These are phyloP conservation scores for Dendrocopos noguchii DNA, from an alignment of 2,113 vertebrate genomes.

Conservation along the genomic window DNA sequence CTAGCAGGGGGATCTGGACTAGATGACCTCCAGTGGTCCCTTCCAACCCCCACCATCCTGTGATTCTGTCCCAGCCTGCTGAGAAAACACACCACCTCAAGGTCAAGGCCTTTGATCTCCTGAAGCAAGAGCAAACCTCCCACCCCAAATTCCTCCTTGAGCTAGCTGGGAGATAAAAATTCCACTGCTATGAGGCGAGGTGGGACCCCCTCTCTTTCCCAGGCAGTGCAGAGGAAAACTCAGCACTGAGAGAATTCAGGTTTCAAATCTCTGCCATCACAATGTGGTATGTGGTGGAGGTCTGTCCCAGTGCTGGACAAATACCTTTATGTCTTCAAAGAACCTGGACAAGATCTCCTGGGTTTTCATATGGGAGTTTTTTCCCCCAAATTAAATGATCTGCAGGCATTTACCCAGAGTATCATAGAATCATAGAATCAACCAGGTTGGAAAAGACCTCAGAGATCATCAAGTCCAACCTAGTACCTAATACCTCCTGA, in stretches of 20 bases:
- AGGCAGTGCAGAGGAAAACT: not conserved
- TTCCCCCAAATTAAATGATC: conserved; percentile 42
- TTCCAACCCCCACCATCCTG: too few relatives aligned
- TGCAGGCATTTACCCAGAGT: conserved; percentile 23
- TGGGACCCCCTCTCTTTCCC: not conserved
- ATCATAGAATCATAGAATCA: too few relatives aligned
- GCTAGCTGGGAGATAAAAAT: not conserved
- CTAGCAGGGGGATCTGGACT: too few relatives aligned
- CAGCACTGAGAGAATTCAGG: not conserved
- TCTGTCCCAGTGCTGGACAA: not conserved
- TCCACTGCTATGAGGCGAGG: not conserved
- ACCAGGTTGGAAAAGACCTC: too few relatives aligned
- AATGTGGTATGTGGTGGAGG: rapidly evolving
- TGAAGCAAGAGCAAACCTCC: not conserved
- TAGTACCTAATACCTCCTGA: too few relatives aligned
- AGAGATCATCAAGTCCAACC: too few relatives aligned
- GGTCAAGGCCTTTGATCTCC: not conserved
- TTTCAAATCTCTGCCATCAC: not conserved
- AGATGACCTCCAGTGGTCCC: too few relatives aligned
- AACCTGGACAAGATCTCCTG: not conserved
- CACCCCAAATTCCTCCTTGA: not conserved
- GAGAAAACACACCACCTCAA: not conserved
- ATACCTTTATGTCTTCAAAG: not conserved
- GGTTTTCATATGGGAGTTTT: not conserved
- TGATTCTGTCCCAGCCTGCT: too few relatives aligned